Evolutionary conservation across 2,888 invertebrate species (phyloP).

Genomic region (Quadroppia sp.): DNA sequence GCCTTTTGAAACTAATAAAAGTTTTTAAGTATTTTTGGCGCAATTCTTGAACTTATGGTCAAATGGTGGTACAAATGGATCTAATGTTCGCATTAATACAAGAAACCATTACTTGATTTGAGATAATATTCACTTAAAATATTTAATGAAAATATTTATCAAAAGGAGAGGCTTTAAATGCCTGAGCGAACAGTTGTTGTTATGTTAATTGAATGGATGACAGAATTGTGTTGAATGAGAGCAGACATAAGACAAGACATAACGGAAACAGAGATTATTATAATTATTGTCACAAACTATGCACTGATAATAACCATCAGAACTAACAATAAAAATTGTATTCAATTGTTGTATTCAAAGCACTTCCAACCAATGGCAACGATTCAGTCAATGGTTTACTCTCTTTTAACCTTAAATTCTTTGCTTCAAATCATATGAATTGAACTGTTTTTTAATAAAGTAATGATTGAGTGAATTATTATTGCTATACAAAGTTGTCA

Average conservation of each 20-base stretch:
- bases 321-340: background rate
- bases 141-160: too few relatives aligned
- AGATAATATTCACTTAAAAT: too few relatives aligned
- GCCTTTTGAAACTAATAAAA: too few relatives aligned
- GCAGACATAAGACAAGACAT: background rate
- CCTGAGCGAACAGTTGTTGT: constrained; percentile 17
- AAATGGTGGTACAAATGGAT: background rate
- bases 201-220: background rate
- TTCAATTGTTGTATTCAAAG: background rate
- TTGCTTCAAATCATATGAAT: constrained; percentile 3
- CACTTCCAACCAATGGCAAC: background rate
- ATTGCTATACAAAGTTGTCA: background rate
- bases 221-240: background rate
- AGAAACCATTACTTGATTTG: background rate
- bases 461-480: background rate
- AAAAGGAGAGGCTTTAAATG: background rate
- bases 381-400: constrained; percentile 16
- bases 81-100: constrained; percentile 18
- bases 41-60: constrained; percentile 2
- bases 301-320: constrained; percentile 9
- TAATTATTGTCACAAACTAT: background rate
- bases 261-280: constrained; percentile 8
- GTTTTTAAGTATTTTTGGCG: background rate
- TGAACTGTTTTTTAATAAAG: background rate
- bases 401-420: background rate